Evolutionary conservation across 2,888 invertebrate genomes (phyloP), one percentile per base, ranked within the genome.

Genomic region (Pediacus dermestoides): DNA sequence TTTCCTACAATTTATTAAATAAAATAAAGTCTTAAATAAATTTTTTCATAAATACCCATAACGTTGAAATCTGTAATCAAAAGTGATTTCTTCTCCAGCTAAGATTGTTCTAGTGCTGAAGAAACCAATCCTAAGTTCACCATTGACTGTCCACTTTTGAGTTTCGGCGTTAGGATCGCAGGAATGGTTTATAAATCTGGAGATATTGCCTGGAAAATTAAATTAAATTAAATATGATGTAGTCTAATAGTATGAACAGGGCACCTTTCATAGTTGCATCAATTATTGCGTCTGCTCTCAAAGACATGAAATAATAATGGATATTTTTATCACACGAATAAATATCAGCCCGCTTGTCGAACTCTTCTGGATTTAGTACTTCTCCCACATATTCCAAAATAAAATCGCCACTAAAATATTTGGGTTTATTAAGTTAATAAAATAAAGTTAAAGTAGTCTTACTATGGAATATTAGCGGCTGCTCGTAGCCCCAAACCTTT

Each of bases 321-420:
- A 82, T 77, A 63, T 88, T 88, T 66, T 91, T 90, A 42, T 88
- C 88, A 53, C 86, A 83, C 0, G 92, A 89, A 68, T 97, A 97
- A 27, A 84, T 80, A 57, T 87, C 85, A 0, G 91, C 88, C 4
- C 97, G 78, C 36, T 82, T 79, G 62, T 88, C 86, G 70, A 97
- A 96, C 66, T 91, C 89, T 50, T 85, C 83, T 31, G 85, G 85
- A 67, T 92, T 88, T 4, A 97, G 74, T 1, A 99, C 94, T 73
- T 99, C 99, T 0, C 99, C 99, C 0, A 99, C 89, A 66, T 99
- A 99, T 67, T 99, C 99, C 82, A 97, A 87, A 30, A 99, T 83
- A 70, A 99, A 99, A 58, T 87, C 83, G 4, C 93, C 95, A 39
- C 91, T 91, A 72, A 35, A 58, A 53, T 18, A 34, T 16, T 35